Conservation (phyloP, 2,797 vertebrate species). For the Anomalospiza imberbis region DNA sequence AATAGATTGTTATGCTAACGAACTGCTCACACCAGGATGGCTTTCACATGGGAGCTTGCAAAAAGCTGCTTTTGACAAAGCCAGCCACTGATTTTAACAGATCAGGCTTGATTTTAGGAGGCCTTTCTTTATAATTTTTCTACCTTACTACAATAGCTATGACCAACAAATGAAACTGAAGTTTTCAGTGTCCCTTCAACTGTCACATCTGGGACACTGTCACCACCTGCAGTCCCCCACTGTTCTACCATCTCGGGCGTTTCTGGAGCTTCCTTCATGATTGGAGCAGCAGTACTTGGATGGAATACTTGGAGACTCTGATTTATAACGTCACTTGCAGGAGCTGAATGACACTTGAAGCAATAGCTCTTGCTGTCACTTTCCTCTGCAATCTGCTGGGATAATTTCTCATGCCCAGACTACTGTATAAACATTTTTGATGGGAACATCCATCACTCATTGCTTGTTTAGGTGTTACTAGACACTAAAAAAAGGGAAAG, state of each 20-base stretch:
- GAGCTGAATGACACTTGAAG: neutral
- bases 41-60: neutral
- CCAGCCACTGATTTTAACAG: neutral
- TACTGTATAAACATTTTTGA: neutral
- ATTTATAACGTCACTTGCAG: neutral
- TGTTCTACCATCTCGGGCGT: neutral
- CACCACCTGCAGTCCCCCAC: neutral
- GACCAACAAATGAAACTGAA: neutral
- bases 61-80: neutral
- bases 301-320: neutral
- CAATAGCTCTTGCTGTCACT: neutral
- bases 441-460: neutral
- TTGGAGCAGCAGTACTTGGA: neutral
- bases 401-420: neutral
- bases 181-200: neutral
- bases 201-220: accelerated
- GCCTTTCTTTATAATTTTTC: neutral
- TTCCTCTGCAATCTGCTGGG: neutral
- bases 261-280: neutral
- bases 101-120: neutral
- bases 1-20: neutral
- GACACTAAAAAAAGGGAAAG: neutral
- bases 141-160: neutral
- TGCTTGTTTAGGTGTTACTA: neutral
- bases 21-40: neutral